Conservation (phyloP, 2,888 invertebrate species). For the Gymnocheta viridis region DNA sequence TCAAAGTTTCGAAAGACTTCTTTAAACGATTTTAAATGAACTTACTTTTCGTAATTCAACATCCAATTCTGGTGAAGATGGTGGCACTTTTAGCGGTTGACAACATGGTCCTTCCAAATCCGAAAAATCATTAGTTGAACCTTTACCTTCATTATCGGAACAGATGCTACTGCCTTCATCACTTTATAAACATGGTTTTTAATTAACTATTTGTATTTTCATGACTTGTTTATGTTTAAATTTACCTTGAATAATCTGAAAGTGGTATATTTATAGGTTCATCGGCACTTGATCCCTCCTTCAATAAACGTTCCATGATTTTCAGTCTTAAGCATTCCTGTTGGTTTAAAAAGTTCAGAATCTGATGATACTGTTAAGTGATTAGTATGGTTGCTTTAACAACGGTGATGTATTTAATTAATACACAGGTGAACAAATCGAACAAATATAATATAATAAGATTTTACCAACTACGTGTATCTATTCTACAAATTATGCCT, state of each 20-base stretch:
- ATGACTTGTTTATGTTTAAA: neutral
- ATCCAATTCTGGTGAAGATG: constrained; percentile 86
- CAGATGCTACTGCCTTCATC: constrained; percentile 91
- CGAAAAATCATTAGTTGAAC: constrained; percentile 76
- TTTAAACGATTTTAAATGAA: neutral
- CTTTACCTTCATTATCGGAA: constrained; percentile 85
- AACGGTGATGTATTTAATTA: constrained; percentile 28
- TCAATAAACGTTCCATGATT: constrained; percentile 89
- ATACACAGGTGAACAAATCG: neutral
- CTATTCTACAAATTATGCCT: neutral
- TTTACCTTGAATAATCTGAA: constrained; percentile 93
- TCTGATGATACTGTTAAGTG: constrained; percentile 62
- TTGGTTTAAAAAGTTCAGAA: constrained; percentile 72
- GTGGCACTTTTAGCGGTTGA: constrained; percentile 84
- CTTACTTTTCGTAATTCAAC: constrained; percentile 78
- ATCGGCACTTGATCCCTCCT: constrained; percentile 93
- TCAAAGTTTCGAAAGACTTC: neutral
- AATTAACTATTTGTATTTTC: neutral
- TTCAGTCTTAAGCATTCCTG: constrained; percentile 90
- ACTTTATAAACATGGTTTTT: constrained; percentile 81
- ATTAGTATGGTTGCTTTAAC: constrained; percentile 48
- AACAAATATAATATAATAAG: neutral
- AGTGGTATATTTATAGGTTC: constrained; percentile 93
- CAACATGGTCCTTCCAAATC: constrained; percentile 82
- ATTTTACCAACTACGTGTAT: neutral